A percentile compares a stretch with the other conserved stretches of the same genome.
Evolutionary conservation across 2,113 vertebrate species (phyloP).

Genomic region (Tapirus terrestris): DNA sequence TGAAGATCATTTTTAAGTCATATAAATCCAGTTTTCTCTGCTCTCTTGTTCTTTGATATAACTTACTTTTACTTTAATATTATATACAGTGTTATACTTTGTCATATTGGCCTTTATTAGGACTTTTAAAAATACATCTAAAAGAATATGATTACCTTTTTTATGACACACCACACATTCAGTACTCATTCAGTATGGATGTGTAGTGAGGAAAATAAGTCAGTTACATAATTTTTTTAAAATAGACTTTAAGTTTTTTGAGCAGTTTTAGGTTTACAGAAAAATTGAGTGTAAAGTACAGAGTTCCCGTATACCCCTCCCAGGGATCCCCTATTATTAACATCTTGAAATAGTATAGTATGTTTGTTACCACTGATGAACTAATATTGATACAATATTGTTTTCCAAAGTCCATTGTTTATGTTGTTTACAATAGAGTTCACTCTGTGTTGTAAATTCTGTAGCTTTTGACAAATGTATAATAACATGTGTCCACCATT

Average conservation of each 20-base stretch:
- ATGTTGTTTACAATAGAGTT: background rate
- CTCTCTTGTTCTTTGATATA: background rate
- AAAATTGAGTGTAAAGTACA: background rate
- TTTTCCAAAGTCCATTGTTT: background rate
- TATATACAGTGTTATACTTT: background rate
- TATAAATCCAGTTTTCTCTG: background rate
- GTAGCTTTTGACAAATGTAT: background rate
- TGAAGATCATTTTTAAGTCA: background rate
- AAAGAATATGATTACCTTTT: conserved; percentile 21
- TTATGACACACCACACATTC: background rate
- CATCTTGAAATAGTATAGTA: background rate
- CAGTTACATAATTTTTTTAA: background rate
- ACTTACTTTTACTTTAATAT: conserved; percentile 17
- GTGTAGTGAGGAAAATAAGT: background rate
- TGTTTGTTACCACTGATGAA: background rate
- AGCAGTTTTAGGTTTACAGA: background rate
- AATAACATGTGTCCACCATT: background rate
- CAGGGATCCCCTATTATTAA: background rate
- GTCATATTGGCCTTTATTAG: background rate
- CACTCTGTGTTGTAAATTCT: background rate
- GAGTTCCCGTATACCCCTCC: background rate
- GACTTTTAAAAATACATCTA: background rate
- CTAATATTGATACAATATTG: background rate
- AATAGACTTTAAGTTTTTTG: background rate
- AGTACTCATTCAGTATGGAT: background rate